Evolutionary conservation across 1,140 invertebrate species (phyloP), one percentile per base, ranked within the genome.

Genomic region (Drosophila parabipectinata): DNA sequence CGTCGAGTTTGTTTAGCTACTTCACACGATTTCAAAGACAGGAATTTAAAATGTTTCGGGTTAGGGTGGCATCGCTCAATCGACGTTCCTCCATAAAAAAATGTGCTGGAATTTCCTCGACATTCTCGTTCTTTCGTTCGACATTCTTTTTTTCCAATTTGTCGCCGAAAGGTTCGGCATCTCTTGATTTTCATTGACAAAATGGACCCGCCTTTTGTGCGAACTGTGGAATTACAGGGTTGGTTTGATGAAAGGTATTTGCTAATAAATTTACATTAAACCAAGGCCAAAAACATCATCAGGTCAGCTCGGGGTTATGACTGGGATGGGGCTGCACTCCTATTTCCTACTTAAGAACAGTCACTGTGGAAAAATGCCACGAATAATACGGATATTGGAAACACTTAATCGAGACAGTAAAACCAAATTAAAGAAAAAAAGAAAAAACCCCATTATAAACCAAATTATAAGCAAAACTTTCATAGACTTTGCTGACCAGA

Each of bases 41-140:
- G n/a, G 2, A 44, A 32, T 57, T 26, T 28, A 30, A 12, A 24
- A 8, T 14, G 26, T 14, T 14, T 3, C 28, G n/a, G 32, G 21
- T 4, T 12, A n/a, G 47, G 37, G n/a, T 15, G n/a, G 45, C 56
- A 63, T 61, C 59, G 50, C 79, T 83, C 77, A 85, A 85, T 85
- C 82, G 81, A 85, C 74, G 81, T 61, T 48, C 60, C 56, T 85
- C 82, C 78, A 87, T 87, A 85, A 85, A 85, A 83, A 80, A 73
- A 69, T 85, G 73, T 71, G 64, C 81, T 85, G 82, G 68, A 67
- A 85, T 81, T 79, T 77, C 50, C 41, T 64, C 54, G 48, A 74
- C 64, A 82, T 79, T 80, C 62, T 66, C 57, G 77, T 66, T 32
- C 26, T 69, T 54, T 21, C 15, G 15, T 37, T 37, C 47, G 53